phyloP scores from a whole-genome alignment of 2,888 invertebrate genomes.

The Timema podura region DNA sequence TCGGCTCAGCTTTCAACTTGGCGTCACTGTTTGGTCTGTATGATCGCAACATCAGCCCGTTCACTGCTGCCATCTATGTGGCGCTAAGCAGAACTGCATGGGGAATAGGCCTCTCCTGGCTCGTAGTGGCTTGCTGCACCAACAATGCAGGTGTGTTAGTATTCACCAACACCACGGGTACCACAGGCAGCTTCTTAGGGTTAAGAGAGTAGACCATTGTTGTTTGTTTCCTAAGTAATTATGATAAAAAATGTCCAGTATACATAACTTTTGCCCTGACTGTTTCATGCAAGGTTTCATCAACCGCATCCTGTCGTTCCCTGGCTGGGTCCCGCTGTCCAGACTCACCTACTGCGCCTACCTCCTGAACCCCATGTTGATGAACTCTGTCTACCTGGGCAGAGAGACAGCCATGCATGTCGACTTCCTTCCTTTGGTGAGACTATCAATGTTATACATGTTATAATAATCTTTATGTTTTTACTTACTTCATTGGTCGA shows the following conservation, averaged over 20 bases:
- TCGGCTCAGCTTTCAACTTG: constrained; percentile 44
- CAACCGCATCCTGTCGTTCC: constrained; percentile 43
- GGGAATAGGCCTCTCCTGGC: constrained; percentile 54
- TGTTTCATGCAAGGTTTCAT: constrained; percentile 42
- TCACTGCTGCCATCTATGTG: constrained; percentile 48
- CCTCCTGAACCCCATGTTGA: constrained; percentile 54
- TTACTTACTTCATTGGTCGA: too few species aligned
- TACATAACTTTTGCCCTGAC: constrained; percentile 9
- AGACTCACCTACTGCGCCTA: constrained; percentile 56
- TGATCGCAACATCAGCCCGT: constrained; percentile 45
- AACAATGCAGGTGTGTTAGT: constrained; percentile 47
- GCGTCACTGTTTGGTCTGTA: constrained; percentile 45
- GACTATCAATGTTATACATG: constrained; percentile 27
- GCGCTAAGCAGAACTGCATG: constrained; percentile 51
- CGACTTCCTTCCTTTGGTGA: constrained; percentile 43
- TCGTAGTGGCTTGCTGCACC: constrained; percentile 54
- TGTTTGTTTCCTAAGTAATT: background rate
- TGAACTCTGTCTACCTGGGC: constrained; percentile 46
- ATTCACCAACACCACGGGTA: too few species aligned
- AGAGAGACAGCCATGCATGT: constrained; percentile 39
- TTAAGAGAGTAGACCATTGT: background rate
- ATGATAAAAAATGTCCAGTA: background rate
- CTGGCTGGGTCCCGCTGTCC: constrained; percentile 46
- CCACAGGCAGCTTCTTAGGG: constrained; percentile 17
- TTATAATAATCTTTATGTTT: too few species aligned